Evolutionary conservation across 2,888 invertebrate genomes (phyloP), one percentile per base, ranked within the genome.

Genomic region (Tenthredo scrophulariae): DNA sequence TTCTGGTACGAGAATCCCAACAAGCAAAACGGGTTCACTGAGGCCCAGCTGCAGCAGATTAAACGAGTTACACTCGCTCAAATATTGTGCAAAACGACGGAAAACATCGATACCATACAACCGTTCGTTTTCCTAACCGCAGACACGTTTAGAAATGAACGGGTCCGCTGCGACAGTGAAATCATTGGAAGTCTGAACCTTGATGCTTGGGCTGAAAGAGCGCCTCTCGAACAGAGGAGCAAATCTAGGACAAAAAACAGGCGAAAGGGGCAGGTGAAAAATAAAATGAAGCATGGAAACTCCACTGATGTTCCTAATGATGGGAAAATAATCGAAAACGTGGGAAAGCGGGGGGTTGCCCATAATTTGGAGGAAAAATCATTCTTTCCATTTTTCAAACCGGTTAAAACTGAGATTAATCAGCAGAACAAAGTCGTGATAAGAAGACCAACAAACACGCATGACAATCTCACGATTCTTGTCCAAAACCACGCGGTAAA

Each of bases 1-100:
- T 97, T 97, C 92, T 97, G 97, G 97, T 93, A 92, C 85, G 98
- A 98, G 93, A 97, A 97, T 91, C 95, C 96, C 2, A 95, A 95
- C 3, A 95, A 96, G 70, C 96, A 96, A 86, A 97, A 95, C 43
- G 96, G 97, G 1, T 97, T 97, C 90, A 97, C 97, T 0, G 96
- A 96, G 2, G 95, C 96, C 0, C 97, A 98, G 91, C 92, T 98
- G 3, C 96, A 96, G 88, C 96, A 97, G 88, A 95, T 97, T 70
- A 94, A 97, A 50, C 94, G 95, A 82, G 95, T 96, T 22, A 96
- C 96, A 0, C 93, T 97, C 70, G 96, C 97, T 0, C 96, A 97
- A 90, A 94, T 97, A 2, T 93, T 97, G 9, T 97, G 97, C 90
- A 94, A 95, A 79, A 96, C 96, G 0, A 94, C 96, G 89, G 95